Evolutionary conservation across 2,113 vertebrate genomes (phyloP).

Genomic region (Elgaria multicarinata): DNA sequence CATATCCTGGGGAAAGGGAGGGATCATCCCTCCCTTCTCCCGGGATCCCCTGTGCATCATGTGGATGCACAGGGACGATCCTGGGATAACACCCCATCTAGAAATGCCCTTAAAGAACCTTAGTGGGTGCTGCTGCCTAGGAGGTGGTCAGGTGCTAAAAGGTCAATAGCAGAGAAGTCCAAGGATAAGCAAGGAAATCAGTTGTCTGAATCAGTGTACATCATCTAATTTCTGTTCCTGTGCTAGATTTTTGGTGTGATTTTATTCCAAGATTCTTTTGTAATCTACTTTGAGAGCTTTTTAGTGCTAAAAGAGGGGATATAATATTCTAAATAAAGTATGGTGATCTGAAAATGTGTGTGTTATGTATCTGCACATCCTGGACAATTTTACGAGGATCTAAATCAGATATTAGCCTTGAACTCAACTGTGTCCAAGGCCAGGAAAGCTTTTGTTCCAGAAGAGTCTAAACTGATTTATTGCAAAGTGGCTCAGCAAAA

Average conservation of each 20-base stretch:
- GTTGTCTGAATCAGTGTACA: background rate
- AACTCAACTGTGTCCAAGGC: background rate
- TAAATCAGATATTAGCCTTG: background rate
- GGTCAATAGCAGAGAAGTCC: background rate
- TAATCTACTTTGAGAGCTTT: background rate
- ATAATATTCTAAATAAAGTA: background rate
- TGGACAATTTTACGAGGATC: slow-evolving; percentile 23
- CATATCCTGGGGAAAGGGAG: too few species aligned
- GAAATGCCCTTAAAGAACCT: background rate
- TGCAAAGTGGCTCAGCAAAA: background rate
- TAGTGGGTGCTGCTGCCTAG: background rate
- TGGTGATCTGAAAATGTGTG: background rate
- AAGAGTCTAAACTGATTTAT: slow-evolving; percentile 19
- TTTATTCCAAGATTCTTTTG: background rate
- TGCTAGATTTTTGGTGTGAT: background rate
- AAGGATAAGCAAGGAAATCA: background rate
- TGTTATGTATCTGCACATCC: background rate
- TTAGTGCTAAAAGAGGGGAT: background rate
- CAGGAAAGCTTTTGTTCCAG: background rate
- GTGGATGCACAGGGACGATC: too few species aligned
- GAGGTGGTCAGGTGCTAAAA: background rate
- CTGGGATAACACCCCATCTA: too few species aligned
- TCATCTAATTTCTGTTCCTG: background rate
- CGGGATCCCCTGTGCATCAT: too few species aligned
- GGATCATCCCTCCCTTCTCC: too few species aligned